Conservation (phyloP, 2,888 invertebrate genomes). For the Chrysolina haemoptera region DNA sequence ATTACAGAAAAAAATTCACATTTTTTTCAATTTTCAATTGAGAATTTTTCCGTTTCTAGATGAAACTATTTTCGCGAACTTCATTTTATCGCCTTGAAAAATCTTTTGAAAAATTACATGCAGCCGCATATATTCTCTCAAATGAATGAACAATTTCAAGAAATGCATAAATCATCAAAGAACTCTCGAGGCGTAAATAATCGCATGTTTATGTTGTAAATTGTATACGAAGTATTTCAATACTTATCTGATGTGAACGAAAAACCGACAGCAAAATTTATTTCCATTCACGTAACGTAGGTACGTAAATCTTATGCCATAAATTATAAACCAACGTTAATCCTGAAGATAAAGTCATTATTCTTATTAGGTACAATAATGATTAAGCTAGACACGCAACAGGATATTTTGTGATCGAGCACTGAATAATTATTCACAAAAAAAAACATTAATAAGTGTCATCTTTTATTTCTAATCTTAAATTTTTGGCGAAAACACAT, state of each 20-base stretch:
- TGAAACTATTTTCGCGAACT: no score
- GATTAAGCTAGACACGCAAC: no score
- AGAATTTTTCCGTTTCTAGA: no score
- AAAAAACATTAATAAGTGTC: no score
- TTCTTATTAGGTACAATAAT: not conserved
- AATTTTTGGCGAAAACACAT: no score
- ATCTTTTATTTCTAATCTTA: no score
- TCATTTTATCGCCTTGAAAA: no score
- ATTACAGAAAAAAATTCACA: no score
- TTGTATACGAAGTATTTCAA: not conserved
- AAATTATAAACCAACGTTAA: not conserved
- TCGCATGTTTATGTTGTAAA: conserved; percentile 7
- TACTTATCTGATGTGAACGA: not conserved
- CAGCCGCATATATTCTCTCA: no score
- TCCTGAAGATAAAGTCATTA: not conserved
- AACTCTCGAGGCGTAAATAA: not conserved
- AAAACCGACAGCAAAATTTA: conserved; percentile 1
- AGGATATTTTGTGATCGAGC: not conserved
- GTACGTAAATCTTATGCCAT: not conserved
- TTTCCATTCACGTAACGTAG: not conserved
- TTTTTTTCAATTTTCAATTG: no score
- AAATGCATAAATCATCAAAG: not conserved
- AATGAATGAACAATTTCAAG: not conserved
- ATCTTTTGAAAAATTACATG: no score
- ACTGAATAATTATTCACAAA: no score